These are phyloP conservation scores for Noctuana brunneofusca DNA, from an alignment of 2,888 invertebrate species.

Conservation along the genomic window DNA sequence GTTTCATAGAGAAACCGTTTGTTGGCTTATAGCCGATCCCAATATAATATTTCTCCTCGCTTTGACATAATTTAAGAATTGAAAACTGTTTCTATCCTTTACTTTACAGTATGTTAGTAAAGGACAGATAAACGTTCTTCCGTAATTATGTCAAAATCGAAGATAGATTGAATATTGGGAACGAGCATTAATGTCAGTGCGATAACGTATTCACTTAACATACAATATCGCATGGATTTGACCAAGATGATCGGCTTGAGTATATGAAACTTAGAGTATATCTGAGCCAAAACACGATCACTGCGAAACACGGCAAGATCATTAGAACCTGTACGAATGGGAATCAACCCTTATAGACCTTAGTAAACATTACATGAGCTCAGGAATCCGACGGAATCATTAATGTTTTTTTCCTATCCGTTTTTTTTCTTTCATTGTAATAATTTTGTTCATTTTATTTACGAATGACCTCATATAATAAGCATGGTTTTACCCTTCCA, in stretches of 20 bases:
- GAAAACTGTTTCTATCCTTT: too few relatives aligned
- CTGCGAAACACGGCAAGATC: slow-evolving; percentile 19
- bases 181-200: not conserved
- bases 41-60: too few relatives aligned
- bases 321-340: slow-evolving; percentile 17
- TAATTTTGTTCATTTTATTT: slow-evolving; percentile 54
- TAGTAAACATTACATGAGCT: slow-evolving; percentile 44
- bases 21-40: too few relatives aligned
- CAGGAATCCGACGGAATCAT: slow-evolving; percentile 36
- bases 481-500: slow-evolving; percentile 65
- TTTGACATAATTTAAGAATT: too few relatives aligned
- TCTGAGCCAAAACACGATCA: slow-evolving; percentile 14
- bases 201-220: not conserved
- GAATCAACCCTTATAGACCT: slow-evolving; percentile 12
- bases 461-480: slow-evolving; percentile 75
- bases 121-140: too few relatives aligned
- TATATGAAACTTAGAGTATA: slow-evolving; percentile 3
- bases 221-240: not conserved
- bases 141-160: too few relatives aligned
- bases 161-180: too few relatives aligned
- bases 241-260: not conserved
- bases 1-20: slow-evolving; percentile 5
- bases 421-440: slow-evolving; percentile 54
- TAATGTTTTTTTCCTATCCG: slow-evolving; percentile 46
- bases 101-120: too few relatives aligned